A percentile compares a stretch with the other conserved stretches of the same genome.
phyloP scores from a whole-genome alignment of 2,888 invertebrate species.

The Vesta saturnalis region DNA sequence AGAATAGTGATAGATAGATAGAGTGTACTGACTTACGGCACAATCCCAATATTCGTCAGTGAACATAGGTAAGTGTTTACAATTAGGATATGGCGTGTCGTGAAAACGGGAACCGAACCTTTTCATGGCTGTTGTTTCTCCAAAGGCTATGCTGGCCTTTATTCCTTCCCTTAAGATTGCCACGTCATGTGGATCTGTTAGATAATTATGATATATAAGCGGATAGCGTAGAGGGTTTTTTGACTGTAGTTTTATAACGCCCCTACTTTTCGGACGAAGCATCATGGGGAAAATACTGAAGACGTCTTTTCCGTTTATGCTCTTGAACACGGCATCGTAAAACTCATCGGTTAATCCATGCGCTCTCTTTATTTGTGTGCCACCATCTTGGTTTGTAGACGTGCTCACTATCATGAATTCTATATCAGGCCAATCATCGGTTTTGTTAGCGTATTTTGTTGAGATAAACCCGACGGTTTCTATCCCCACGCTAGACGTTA shows the following conservation, averaged over 20 bases:
- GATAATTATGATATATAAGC: slow-evolving; percentile 89
- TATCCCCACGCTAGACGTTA: slow-evolving; percentile 87
- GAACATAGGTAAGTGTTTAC: slow-evolving; percentile 78
- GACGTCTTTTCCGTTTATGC: slow-evolving; percentile 78
- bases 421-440: slow-evolving; percentile 92
- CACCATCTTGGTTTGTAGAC: slow-evolving; percentile 86
- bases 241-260: slow-evolving; percentile 73
- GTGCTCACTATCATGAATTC: slow-evolving; percentile 90
- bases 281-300: slow-evolving; percentile 90
- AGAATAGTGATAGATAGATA: slow-evolving; percentile 89
- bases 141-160: slow-evolving; percentile 84
- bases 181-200: slow-evolving; percentile 87
- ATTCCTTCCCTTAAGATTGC: slow-evolving; percentile 85
- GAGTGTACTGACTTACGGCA: slow-evolving; percentile 82
- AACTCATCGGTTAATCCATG: slow-evolving; percentile 85
- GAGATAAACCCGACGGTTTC: slow-evolving; percentile 90
- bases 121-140: slow-evolving; percentile 80
- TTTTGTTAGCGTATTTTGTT: slow-evolving; percentile 86
- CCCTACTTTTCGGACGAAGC: slow-evolving; percentile 87
- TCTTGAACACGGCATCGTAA: slow-evolving; percentile 78
- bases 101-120: slow-evolving; percentile 83
- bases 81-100: slow-evolving; percentile 80
- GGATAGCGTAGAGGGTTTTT: slow-evolving; percentile 81
- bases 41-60: slow-evolving; percentile 93
- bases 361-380: slow-evolving; percentile 76